Evolutionary conservation across 1,140 invertebrate genomes (phyloP), one percentile per base, ranked within the genome.

Genomic region (Drosophila leontia): DNA sequence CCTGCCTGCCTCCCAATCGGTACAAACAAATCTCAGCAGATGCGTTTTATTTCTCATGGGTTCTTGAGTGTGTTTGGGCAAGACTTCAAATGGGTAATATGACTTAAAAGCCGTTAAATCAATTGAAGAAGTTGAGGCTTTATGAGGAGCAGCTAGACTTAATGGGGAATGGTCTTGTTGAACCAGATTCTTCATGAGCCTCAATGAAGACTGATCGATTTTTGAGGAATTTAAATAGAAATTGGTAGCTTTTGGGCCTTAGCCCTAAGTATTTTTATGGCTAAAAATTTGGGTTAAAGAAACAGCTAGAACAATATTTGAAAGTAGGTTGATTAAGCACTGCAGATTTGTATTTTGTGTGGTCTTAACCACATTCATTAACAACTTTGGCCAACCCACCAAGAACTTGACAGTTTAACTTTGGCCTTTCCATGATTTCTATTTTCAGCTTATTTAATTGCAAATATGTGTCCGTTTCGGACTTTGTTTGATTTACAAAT

Each of bases 401-500:
- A n/a, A 37, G 34, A 35, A 37, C 8, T 71, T n/a, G 29, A 15
- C 17, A 1, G n/a, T 13, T 50, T 60, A 77, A 67, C 56, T 60
- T 56, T 76, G 62, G 41, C 62, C 47, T 77, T 77, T 67, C 1
- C 29, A 23, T 48, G 29, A 51, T n/a, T 51, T 44, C 23, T 48
- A 65, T 32, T 51, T 65, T 15, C 29, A 44, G 26, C 32, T 65
- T 59, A 44, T 50, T 62, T 47, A 35, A 71, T 45, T 64, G 37
- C 29, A 56, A 34, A 44, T 48, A 63, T 39, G 11, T 45, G 39
- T 67, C 17, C 50, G 17, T 35, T 41, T 50, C 44, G 51, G 37
- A 75, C 26, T 58, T 63, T 70, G 70, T 83, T 84, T 80, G 77
- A 84, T 72, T 77, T 72, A 68, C 62, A 72, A 80, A 62, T 80